Evolutionary conservation across 2,113 vertebrate species (phyloP).

Genomic region (Sciurus niger): DNA sequence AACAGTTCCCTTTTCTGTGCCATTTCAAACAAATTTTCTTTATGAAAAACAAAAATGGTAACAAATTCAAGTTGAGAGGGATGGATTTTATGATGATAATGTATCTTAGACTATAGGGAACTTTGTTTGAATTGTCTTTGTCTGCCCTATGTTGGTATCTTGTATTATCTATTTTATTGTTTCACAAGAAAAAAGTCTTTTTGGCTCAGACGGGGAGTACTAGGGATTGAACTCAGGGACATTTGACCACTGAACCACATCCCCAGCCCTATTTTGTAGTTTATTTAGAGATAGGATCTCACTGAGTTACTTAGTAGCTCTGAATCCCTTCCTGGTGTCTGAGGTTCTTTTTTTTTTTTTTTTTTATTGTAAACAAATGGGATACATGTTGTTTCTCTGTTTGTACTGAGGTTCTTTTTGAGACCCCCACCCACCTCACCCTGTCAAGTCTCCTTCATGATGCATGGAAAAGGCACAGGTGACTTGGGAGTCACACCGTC

Average conservation of each 20-base stretch:
- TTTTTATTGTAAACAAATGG: too few species aligned
- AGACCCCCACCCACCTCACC: not conserved
- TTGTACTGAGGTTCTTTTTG: not conserved
- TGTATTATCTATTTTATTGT: not conserved
- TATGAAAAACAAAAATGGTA: not conserved
- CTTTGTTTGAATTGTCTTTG: not conserved
- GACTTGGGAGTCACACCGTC: not conserved
- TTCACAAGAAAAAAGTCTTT: not conserved
- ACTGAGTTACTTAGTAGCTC: not conserved
- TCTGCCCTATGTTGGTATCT: not conserved
- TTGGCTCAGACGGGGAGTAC: too few species aligned
- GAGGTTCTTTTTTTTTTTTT: not conserved
- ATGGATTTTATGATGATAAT: not conserved
- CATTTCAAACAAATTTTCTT: not conserved
- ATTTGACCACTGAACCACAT: too few species aligned
- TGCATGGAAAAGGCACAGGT: not conserved
- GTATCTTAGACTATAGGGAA: not conserved
- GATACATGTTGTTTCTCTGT: too few species aligned
- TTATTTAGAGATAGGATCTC: too few species aligned
- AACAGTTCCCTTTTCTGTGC: not conserved
- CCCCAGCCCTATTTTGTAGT: too few species aligned
- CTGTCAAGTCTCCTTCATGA: not conserved
- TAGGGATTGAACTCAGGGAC: too few species aligned
- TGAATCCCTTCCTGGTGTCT: not conserved
- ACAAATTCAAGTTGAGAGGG: not conserved